A percentile compares a stretch with the other conserved stretches of the same genome.
Evolutionary conservation across 2,888 invertebrate species (phyloP).

Genomic region (Plebejus melissa): DNA sequence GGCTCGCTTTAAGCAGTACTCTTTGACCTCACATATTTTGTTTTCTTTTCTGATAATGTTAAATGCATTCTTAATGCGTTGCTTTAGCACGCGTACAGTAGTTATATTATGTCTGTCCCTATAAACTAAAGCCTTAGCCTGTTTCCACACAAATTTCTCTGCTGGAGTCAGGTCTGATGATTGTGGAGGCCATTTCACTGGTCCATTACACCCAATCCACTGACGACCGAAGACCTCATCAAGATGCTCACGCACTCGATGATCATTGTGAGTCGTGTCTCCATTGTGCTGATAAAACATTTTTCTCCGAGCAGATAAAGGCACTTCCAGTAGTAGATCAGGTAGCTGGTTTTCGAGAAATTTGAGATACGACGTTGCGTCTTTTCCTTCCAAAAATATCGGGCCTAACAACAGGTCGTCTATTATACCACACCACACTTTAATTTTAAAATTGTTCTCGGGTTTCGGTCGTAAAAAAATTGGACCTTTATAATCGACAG

Average conservation of each 20-base stretch:
- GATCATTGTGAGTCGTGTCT: background rate
- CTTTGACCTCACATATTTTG: background rate
- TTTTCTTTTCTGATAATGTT: background rate
- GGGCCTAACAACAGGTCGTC: background rate
- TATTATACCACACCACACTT: background rate
- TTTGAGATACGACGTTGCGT: background rate
- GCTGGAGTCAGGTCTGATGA: background rate
- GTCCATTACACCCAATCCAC: background rate
- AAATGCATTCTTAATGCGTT: background rate
- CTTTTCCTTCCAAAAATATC: background rate
- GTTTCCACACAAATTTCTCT: background rate
- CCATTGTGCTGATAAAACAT: background rate
- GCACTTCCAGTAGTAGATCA: background rate
- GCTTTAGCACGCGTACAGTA: background rate
- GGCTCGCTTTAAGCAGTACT: background rate
- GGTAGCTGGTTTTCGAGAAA: constrained; percentile 5
- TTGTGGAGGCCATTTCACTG: background rate
- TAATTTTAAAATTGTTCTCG: background rate
- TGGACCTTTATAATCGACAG: background rate
- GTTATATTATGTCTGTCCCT: background rate
- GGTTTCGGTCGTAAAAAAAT: background rate
- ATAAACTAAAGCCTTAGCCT: background rate
- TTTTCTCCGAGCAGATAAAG: background rate
- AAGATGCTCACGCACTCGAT: background rate
- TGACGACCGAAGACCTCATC: background rate